Evolutionary conservation across 2,797 vertebrate genomes (phyloP), one percentile per base, ranked within the genome.

Genomic region (Mus caroli): DNA sequence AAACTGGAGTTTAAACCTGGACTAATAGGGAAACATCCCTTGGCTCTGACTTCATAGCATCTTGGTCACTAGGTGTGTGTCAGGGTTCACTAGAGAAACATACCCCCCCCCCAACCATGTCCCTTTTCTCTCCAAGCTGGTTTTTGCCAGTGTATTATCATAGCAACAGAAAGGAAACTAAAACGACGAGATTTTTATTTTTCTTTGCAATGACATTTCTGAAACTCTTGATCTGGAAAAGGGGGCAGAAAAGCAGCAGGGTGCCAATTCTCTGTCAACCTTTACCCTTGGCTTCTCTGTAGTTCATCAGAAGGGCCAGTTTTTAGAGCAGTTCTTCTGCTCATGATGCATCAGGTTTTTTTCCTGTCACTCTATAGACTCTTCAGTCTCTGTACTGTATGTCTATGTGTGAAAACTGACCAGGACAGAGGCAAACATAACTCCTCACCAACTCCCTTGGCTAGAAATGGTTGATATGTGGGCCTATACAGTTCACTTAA

Each of bases 151-250:
- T 75, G 37, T 40, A 24, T 75, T 75, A 43, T 43, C 37, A 26
- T 9, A 75, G 37, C 10, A 75, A 75, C 37, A 75, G 37, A 75
- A 73, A 73, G 11, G 20, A 15, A 82, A 40, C 54, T 58, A 40
- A 58, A 82, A n/a, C 11, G 26, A n/a, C 22, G 15, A 10, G 13
- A 52, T 84, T 90, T 86, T 71, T 43, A 22, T 64, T 37, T 46
- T 69, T 79, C 92, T 94, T 82, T 92, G 34, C 3, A 4, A 58
- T 79, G 34, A 60, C 64, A 76, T 87, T 83, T 69, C 78, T 69
- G 50, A 90, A 84, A 83, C 71, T 54, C 31, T 1, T 46, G 43
- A 54, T 22, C 75, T 96, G 54, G 43, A n/a, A 1, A 12, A 90
- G 76, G 79, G 43, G 22, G 22, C 58, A 60, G 58, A 60, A 60